Conservation (phyloP, 2,113 vertebrate genomes). For the Podarcis cretensis region DNA sequence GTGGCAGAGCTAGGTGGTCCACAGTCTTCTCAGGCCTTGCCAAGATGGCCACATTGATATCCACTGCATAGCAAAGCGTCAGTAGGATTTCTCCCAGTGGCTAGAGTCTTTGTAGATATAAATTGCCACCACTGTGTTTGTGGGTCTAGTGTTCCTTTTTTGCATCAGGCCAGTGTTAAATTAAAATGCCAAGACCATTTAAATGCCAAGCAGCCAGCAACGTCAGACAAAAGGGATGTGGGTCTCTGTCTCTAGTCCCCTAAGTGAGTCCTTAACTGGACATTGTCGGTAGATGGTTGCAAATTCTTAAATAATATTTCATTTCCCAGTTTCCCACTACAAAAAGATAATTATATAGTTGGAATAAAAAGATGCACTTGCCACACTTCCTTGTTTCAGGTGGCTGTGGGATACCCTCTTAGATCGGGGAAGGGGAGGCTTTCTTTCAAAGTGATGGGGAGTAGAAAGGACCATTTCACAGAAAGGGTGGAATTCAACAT, state of each 20-base stretch:
- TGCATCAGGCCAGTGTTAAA: not conserved
- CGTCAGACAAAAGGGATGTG: not conserved
- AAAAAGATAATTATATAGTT: not conserved
- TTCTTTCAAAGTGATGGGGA: not conserved
- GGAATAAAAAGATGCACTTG: not conserved
- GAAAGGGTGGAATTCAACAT: too few species aligned
- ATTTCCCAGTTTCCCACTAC: not conserved
- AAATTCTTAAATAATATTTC: not conserved
- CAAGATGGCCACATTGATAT: not conserved
- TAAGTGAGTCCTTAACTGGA: not conserved
- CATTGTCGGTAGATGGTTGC: not conserved
- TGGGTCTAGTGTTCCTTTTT: not conserved
- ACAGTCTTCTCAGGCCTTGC: not conserved
- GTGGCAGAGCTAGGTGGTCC: not conserved
- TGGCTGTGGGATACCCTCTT: not conserved
- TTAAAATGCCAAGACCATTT: not conserved
- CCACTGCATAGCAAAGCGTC: not conserved
- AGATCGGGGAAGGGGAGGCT: not conserved
- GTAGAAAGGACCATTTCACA: not conserved
- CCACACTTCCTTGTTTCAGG: not conserved
- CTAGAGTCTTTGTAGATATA: not conserved
- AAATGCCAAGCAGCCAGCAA: not conserved
- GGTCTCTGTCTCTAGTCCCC: not conserved
- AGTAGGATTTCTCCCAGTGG: not conserved
- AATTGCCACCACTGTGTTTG: not conserved